Percentiles rank a stretch among this genome's conserved stretches.
Evolutionary conservation across 2,113 vertebrate species (phyloP).

Genomic region (Piaya cayana): DNA sequence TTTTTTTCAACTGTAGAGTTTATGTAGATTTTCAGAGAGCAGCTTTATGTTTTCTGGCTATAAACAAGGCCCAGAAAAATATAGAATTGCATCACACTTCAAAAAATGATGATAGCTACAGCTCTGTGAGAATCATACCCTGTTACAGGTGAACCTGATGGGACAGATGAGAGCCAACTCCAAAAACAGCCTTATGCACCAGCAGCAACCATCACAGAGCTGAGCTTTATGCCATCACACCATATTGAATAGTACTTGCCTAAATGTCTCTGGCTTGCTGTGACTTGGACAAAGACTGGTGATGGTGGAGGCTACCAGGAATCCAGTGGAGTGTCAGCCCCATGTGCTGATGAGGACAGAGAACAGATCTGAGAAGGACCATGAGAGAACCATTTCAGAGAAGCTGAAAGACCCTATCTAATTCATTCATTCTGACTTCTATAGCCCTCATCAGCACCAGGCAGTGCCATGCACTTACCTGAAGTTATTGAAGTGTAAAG

Average conservation of each 20-base stretch:
- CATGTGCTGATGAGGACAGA: constrained; percentile 11
- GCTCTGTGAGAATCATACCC: rapidly evolving
- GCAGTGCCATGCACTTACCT: not conserved
- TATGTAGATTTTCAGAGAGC: not conserved
- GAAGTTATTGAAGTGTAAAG: constrained; percentile 38
- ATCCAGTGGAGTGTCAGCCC: not conserved
- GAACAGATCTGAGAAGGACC: constrained; percentile 21
- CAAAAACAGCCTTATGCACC: not conserved
- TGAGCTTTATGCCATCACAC: not conserved
- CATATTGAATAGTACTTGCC: not conserved
- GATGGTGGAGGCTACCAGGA: not conserved
- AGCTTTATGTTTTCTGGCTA: not conserved
- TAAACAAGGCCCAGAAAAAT: not conserved
- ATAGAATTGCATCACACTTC: not conserved
- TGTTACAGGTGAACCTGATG: not conserved
- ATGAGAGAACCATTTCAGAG: not conserved
- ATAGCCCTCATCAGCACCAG: not conserved
- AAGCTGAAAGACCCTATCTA: constrained; percentile 30
- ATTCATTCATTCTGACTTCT: constrained; percentile 48
- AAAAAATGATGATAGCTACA: not conserved
- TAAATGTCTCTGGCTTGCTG: constrained; percentile 5
- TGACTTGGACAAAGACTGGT: not conserved
- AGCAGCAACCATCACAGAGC: not conserved
- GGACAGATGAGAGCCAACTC: not conserved
- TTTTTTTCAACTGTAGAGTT: not conserved